phyloP scores from a whole-genome alignment of 2,113 vertebrate species.

The Podarcis muralis region DNA sequence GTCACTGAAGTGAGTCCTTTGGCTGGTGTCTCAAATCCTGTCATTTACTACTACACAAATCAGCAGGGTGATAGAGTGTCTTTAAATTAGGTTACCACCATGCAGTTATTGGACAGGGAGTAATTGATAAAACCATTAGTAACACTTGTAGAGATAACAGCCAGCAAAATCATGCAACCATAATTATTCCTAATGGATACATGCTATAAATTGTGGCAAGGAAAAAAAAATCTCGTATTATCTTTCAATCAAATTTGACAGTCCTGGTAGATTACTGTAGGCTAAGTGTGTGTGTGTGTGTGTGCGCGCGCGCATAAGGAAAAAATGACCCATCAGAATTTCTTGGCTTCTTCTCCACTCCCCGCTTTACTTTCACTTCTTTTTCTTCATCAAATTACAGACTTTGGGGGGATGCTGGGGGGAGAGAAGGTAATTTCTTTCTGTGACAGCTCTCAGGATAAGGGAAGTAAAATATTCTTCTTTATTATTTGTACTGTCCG shows the following conservation, averaged over 20 bases:
- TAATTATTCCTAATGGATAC: conserved; percentile 97
- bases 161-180: conserved; percentile 94
- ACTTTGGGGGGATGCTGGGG: background rate
- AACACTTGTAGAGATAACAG: conserved; percentile 99
- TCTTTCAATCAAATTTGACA: conserved; percentile 89
- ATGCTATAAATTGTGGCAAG: conserved; percentile 93
- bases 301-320: background rate
- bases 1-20: conserved; percentile 87
- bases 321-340: conserved; percentile 76
- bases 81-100: conserved; percentile 96
- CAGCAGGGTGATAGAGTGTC: conserved; percentile 88
- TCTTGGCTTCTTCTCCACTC: conserved; percentile 30
- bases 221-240: conserved; percentile 82
- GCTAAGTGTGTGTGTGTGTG: conserved; percentile 70
- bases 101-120: conserved; percentile 93
- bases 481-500: conserved; percentile 51
- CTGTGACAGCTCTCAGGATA: conserved; percentile 44
- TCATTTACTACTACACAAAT: conserved; percentile 91
- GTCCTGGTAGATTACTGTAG: conserved; percentile 78
- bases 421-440: conserved; percentile 46
- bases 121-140: conserved; percentile 99
- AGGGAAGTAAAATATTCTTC: conserved; percentile 51
- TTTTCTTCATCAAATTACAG: conserved; percentile 60
- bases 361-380: conserved; percentile 39
- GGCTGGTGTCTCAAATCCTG: conserved; percentile 86